Conservation (phyloP, 2,797 vertebrate species). For the Centropyge bicolor region DNA sequence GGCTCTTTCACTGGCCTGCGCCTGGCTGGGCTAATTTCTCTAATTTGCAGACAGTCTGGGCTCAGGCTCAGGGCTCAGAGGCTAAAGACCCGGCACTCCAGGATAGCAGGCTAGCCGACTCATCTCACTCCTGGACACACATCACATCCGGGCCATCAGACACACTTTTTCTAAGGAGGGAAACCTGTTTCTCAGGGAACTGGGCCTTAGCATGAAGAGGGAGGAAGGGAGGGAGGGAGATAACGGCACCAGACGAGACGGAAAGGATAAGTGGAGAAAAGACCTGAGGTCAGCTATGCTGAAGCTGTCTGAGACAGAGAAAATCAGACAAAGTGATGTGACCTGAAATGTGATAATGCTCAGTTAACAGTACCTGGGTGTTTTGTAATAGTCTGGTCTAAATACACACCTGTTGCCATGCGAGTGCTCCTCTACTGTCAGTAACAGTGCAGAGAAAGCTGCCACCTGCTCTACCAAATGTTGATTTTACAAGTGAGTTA, state of each 20-base stretch:
- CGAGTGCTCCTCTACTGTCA: neutral
- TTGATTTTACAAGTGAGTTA: conserved; percentile 1
- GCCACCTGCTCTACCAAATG: conserved; percentile 23
- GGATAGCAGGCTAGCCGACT: conserved; percentile 49
- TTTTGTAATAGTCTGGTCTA: conserved; percentile 42
- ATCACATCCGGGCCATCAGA: conserved; percentile 53
- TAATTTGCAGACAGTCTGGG: conserved; percentile 87
- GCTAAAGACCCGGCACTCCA: conserved; percentile 63
- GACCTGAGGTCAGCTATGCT: conserved; percentile 61
- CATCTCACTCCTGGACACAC: conserved; percentile 50
- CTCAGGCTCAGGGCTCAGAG: conserved; percentile 78
- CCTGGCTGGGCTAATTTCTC: conserved; percentile 83
- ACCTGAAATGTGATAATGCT: conserved; percentile 28
- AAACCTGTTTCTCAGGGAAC: conserved; percentile 24
- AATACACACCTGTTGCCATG: conserved; percentile 37
- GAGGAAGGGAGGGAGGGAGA: neutral
- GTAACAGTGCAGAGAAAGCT: conserved; percentile 51
- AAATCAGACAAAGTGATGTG: conserved; percentile 44
- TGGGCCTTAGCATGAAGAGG: conserved; percentile 16
- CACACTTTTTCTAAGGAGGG: conserved; percentile 58
- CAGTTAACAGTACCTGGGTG: neutral
- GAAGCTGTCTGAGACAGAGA: conserved; percentile 54
- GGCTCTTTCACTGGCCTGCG: conserved; percentile 77
- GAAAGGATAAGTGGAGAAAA: conserved; percentile 66
- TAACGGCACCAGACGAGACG: conserved; percentile 23